These are phyloP conservation scores for Nomada lathburiana DNA, from an alignment of 2,888 invertebrate species.

Conservation along the genomic window DNA sequence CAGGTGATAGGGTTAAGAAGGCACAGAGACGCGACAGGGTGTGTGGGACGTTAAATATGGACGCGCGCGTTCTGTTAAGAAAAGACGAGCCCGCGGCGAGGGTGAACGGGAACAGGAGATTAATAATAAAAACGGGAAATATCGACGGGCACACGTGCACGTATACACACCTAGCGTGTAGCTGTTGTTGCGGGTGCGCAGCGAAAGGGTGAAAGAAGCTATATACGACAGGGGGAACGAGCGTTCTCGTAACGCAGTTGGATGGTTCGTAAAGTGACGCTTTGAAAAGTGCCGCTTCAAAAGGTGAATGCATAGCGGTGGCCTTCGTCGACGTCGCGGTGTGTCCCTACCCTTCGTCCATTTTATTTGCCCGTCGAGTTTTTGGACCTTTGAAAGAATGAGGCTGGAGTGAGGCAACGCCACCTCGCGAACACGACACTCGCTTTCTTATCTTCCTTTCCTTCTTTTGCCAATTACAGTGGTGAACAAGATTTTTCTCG, in stretches of 20 bases:
- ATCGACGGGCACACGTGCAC: constrained; percentile 30
- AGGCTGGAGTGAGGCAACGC: background rate
- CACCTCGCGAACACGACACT: background rate
- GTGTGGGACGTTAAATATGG: constrained; percentile 46
- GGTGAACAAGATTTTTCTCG: background rate
- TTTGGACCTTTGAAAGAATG: constrained; percentile 23
- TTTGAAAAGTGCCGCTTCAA: constrained; percentile 48
- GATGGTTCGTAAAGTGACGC: constrained; percentile 49
- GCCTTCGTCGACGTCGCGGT: background rate
- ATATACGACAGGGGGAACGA: constrained; percentile 20
- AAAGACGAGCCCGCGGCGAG: constrained; percentile 11
- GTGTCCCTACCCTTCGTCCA: background rate
- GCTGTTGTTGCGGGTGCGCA: background rate
- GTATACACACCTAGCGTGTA: background rate
- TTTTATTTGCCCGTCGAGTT: constrained; percentile 23
- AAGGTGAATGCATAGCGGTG: constrained; percentile 27
- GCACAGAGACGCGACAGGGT: background rate
- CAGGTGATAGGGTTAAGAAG: background rate
- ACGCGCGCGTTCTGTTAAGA: constrained; percentile 43
- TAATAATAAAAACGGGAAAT: constrained; percentile 50
- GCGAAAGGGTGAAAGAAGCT: constrained; percentile 25
- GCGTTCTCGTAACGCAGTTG: constrained; percentile 44
- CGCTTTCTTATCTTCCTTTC: background rate
- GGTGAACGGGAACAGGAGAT: constrained; percentile 11
- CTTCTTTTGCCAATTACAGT: background rate